Conservation (phyloP, 1,140 invertebrate genomes). For the Delia radicum region DNA sequence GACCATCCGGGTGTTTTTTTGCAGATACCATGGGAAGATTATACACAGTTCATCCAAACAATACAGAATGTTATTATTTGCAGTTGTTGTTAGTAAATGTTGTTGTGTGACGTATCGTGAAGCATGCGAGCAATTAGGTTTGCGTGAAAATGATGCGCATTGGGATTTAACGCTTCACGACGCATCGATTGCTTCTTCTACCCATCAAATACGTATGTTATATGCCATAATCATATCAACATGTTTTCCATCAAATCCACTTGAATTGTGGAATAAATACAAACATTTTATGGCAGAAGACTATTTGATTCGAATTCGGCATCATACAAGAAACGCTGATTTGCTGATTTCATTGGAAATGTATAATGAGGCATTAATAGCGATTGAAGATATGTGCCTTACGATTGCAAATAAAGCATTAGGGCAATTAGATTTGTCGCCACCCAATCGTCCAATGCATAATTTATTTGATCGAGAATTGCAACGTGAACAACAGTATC, state of each 20-base stretch:
- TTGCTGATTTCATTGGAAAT: neutral
- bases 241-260: constrained; percentile 42
- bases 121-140: constrained; percentile 44
- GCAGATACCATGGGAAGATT: too few relatives aligned
- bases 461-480: neutral
- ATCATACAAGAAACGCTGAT: constrained; percentile 32
- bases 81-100: constrained; percentile 11
- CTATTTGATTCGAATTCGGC: constrained; percentile 43
- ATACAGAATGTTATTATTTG: constrained; percentile 1
- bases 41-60: too few relatives aligned
- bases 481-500: neutral
- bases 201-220: too few relatives aligned
- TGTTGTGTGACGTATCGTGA: constrained; percentile 46
- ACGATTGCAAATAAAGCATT: constrained; percentile 40
- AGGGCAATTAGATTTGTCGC: neutral
- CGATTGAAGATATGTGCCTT: constrained; percentile 22
- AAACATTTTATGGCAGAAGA: constrained; percentile 41
- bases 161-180: constrained; percentile 54
- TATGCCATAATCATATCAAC: constrained; percentile 49
- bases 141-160: constrained; percentile 36
- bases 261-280: constrained; percentile 48
- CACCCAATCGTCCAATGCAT: constrained; percentile 5
- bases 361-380: neutral
- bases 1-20: too few relatives aligned
- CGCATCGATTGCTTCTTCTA: too few relatives aligned